These are phyloP conservation scores for Hoplodrina ambigua DNA, from an alignment of 2,888 invertebrate species.

Conservation along the genomic window DNA sequence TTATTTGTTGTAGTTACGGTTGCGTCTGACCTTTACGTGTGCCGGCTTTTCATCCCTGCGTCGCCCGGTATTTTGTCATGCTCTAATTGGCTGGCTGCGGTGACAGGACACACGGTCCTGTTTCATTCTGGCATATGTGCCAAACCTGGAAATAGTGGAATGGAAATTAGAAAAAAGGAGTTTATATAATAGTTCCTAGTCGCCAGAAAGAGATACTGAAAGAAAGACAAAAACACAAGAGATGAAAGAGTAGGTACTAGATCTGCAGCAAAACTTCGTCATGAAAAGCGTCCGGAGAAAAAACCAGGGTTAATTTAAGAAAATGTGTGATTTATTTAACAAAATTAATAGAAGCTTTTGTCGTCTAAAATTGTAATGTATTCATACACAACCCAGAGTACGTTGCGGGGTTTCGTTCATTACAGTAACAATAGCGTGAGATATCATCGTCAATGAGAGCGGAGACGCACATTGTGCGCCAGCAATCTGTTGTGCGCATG, in stretches of 20 bases:
- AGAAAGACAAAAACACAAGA: too few relatives aligned
- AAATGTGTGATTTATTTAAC: background rate
- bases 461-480: conserved; percentile 21
- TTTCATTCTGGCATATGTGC: background rate
- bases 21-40: background rate
- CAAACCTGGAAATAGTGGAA: too few relatives aligned
- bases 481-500: background rate
- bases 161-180: too few relatives aligned
- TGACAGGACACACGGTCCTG: background rate
- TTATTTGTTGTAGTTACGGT: background rate
- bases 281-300: too few relatives aligned
- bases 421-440: conserved; percentile 14
- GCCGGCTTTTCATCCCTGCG: background rate
- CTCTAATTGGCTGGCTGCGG: background rate
- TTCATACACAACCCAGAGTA: background rate
- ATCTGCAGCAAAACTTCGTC: too few relatives aligned
- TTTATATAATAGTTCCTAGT: too few relatives aligned
- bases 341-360: background rate
- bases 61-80: background rate
- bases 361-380: background rate
- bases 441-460: conserved; percentile 6
- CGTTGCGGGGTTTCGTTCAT: conserved; percentile 6
- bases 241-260: too few relatives aligned
- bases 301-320: background rate
- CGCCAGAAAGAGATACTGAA: too few relatives aligned